These are phyloP conservation scores for Stenopsyche tienmushanensis DNA, from an alignment of 1,140 invertebrate genomes.

Conservation along the genomic window DNA sequence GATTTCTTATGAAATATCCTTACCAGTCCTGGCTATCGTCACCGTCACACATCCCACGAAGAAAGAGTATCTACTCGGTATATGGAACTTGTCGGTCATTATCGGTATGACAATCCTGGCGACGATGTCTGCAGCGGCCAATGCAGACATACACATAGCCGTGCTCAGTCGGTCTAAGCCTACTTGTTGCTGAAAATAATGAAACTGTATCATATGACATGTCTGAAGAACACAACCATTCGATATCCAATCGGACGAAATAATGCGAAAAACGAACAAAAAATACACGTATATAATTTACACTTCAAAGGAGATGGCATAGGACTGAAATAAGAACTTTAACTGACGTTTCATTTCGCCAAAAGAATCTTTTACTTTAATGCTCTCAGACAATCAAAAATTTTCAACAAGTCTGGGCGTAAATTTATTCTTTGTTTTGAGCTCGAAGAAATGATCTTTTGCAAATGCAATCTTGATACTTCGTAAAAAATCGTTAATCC, in stretches of 20 bases:
- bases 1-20: no score
- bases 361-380: background rate
- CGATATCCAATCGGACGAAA: no score
- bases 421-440: no score
- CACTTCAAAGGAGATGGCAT: no score
- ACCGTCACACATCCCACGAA: slow-evolving; percentile 50
- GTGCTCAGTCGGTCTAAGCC: slow-evolving; percentile 57
- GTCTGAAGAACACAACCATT: background rate
- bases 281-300: no score
- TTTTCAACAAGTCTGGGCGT: no score
- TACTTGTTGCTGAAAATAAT: slow-evolving; percentile 52
- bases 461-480: no score
- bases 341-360: background rate
- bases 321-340: no score
- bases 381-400: background rate
- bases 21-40: slow-evolving; percentile 51
- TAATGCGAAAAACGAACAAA: no score
- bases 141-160: slow-evolving; percentile 66
- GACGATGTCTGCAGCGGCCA: slow-evolving; percentile 65
- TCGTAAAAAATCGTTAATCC: no score
- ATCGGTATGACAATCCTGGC: slow-evolving; percentile 64
- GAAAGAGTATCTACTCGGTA: slow-evolving; percentile 54
- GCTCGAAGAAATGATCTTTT: no score
- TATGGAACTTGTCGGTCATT: slow-evolving; percentile 61
- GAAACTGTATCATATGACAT: background rate